Evolutionary conservation across 2,888 invertebrate genomes (phyloP), one percentile per base, ranked within the genome.

Genomic region (Chloromyia formosa): DNA sequence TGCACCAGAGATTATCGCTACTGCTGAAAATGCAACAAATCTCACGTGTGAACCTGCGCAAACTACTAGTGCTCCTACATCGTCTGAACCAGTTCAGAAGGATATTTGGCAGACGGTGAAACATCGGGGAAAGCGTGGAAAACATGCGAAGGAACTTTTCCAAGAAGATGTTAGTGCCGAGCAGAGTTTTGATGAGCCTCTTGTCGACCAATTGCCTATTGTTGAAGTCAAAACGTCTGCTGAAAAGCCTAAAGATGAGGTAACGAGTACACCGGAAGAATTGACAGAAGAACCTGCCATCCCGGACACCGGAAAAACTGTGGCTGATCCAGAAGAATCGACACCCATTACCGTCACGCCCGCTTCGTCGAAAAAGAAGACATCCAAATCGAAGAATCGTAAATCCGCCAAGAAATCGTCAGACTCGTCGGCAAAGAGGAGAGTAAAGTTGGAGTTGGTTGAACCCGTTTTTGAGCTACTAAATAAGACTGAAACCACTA

Each of bases 51-150:
- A 35, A 7, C 27, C 7, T 35, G 2, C 7, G 27, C 27, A 35
- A 35, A 35, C 27, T 35, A 35, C 2, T 35, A 35, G 7, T 35
- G 23, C 14, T 23, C 35, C 62, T 16, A 27, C 18, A 12, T 3
- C 14, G 12, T 16, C 16, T 27, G 27, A 54, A 35, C 14, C 54
- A 7, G 60, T 22, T 20, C 27, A 35, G 7, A 35, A 35, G 2
- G 60, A 61, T 10, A n/a, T 49, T 53, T 78, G 77, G 77, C 74
- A 75, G 61, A 78, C 76, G 1, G 77, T 78, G n/a, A 74, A 74
- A 64, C 60, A 75, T 22, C 62, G 66, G 12, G 76, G 77, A 12
- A 78, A 78, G 73, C 75, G 75, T 14, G 42, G 40, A 42, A 74
- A 71, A 58, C 53, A 74, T 12, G 10, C 42, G 3, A 71, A 69